These are phyloP conservation scores for Amblyraja radiata DNA, from an alignment of 2,797 vertebrate species.

Conservation along the genomic window DNA sequence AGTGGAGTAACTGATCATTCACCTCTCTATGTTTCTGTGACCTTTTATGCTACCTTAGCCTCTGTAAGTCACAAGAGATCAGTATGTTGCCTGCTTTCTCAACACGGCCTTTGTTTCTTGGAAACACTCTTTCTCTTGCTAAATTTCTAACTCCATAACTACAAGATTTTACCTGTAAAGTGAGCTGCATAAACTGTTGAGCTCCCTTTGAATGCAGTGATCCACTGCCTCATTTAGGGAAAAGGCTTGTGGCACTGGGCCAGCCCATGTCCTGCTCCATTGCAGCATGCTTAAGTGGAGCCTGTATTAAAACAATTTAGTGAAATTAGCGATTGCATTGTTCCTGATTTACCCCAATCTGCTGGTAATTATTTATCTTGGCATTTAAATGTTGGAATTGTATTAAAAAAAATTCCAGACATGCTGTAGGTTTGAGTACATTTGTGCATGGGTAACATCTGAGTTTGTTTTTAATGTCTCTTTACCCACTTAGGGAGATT, in stretches of 20 bases:
- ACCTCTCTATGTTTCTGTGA: background rate
- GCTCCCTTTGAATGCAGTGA: background rate
- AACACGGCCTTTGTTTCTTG: background rate
- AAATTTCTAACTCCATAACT: background rate
- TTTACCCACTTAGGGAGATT: conserved; percentile 13
- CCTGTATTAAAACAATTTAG: conserved; percentile 37
- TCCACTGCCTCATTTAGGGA: background rate
- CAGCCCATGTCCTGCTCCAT: conserved; percentile 7
- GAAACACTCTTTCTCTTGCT: background rate
- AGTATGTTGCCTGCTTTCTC: background rate
- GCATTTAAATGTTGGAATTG: conserved; percentile 30
- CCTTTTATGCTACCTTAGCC: background rate
- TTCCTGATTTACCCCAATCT: conserved; percentile 34
- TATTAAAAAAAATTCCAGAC: conserved; percentile 29
- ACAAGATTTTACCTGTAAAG: background rate
- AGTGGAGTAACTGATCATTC: background rate
- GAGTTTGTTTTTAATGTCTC: background rate
- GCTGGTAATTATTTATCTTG: conserved; percentile 36
- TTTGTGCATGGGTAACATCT: background rate
- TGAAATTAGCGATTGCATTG: conserved; percentile 35
- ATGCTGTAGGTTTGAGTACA: conserved; percentile 3
- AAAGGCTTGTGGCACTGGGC: conserved; percentile 25
- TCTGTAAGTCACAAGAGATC: background rate
- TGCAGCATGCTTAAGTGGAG: conserved; percentile 19
- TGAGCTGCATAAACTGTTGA: background rate